Evolutionary conservation across 1,140 invertebrate species (phyloP), one percentile per base, ranked within the genome.

Genomic region (Diabrotica undecimpunctata): DNA sequence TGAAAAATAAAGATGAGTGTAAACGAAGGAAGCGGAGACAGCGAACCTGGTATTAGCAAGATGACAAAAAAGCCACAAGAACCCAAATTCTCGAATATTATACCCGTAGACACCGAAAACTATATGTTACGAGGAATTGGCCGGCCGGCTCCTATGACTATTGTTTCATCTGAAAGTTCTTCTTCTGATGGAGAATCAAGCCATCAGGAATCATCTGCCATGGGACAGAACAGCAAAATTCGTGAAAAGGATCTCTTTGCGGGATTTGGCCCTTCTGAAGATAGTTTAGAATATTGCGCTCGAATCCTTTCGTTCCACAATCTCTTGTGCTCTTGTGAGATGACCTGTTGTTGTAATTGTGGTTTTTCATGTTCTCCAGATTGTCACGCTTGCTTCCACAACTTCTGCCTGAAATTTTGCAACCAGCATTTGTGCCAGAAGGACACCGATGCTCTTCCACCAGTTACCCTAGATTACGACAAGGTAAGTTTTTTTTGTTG

Each of bases 341-440:
- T 72, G 64, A 70, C 73, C 46, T 86, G 83, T 80, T 86, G 85
- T 77, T 86, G 84, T 80, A 84, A 83, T 81, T 86, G 85, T 78
- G 84, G 80, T 79, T 81, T 81, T 79, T 75, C 83, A 73, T 86
- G 83, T 81, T 83, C 82, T 69, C 70, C 82, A 87, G 86, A 87
- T 77, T 87, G 86, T 78, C 84, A 86, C 77, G 82, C 83, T 73
- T 87, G 86, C 77, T 87, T 87, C 82, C 86, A 88, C 80, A 80
- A 81, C 73, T 81, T 85, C 66, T 87, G 86, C 80, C 75, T 81
- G 65, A 79, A 81, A 60, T 85, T 81, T 77, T 80, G 79, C 71
- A 75, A 77, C 72, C 80, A 82, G 68, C 82, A 84, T 71, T 74
- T 80, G 68, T 86, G 84, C 79, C 82, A 82, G 80, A 84, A 83